Evolutionary conservation across 2,888 invertebrate species (phyloP), one percentile per base, ranked within the genome.

Genomic region (Caenorhabditis wallacei): DNA sequence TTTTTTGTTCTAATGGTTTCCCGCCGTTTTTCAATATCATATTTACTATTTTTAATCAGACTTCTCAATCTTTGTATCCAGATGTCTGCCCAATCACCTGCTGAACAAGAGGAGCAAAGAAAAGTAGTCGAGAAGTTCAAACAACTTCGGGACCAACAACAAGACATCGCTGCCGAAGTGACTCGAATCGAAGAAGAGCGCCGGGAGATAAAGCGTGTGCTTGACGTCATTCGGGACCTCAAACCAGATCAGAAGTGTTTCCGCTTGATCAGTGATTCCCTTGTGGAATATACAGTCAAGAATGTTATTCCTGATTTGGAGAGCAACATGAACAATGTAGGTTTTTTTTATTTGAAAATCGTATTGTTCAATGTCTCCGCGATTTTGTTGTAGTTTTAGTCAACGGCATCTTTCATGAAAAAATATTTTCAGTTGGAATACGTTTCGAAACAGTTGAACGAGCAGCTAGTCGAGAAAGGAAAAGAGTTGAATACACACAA

Each of bases 81-180:
- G 18, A 76, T 76, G 75, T 66, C 75, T 10, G 53, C 68, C 53
- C 56, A 46, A 43, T 43, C 66, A 0, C 24, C 43, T 16, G 64
- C 78, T 24, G 85, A 82, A 24, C 83, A 84, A 40, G 88, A 87
- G 30, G 88, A 89, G 24, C 89, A 89, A 70, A 79, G 82, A 53
- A 86, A 88, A 46, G 85, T 89, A 22, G 88, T 89, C 2, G 88
- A 89, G 26, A 83, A 79, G 20, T 89, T 89, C 80, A 89, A 89
- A 71, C 80, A 80, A 66, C 82, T 89, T 8, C 84, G 89, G 20
- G 88, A 89, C 26, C 85, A 89, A 64, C 89, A 89, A 48, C 87
- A 88, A 30, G 83, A 84, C 13, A 82, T 88, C 24, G 89, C 87
- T 24, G 72, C 48, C 30, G 89, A 89, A 66, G 83, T 89, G 0